Conservation (phyloP, 2,113 vertebrate species). For the Cavia aperea region DNA sequence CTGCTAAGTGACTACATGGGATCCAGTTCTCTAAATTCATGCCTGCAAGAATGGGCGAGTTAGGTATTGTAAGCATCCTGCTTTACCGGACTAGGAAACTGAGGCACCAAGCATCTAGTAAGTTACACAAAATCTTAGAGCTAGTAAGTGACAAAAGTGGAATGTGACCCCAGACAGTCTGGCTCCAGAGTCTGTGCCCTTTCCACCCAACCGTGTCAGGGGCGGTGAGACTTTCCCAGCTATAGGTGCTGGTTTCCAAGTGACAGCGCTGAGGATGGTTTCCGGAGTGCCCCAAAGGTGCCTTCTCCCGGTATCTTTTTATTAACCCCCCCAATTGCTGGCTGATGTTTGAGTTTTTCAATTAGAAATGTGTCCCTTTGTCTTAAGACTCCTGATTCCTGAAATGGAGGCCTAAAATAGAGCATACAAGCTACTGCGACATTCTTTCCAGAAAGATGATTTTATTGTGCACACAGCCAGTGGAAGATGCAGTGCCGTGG, state of each 20-base stretch:
- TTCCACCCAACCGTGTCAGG: not conserved
- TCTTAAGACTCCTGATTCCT: not conserved
- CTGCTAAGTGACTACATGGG: not conserved
- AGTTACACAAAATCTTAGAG: not conserved
- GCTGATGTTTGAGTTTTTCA: conserved; percentile 39
- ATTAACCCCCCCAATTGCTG: not conserved
- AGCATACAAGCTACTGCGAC: not conserved
- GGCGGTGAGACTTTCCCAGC: not conserved
- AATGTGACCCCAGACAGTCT: conserved; percentile 5
- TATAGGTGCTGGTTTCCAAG: conserved; percentile 29
- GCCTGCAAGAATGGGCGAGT: not conserved
- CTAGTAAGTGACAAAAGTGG: conserved; percentile 15
- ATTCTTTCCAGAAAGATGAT: not conserved
- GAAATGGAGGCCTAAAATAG: conserved; percentile 11
- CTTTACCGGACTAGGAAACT: conserved; percentile 32
- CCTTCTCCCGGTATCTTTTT: conserved; percentile 22
- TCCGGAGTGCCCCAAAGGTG: conserved; percentile 21
- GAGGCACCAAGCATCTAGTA: not conserved
- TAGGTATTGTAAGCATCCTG: not conserved
- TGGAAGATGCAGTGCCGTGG: not conserved
- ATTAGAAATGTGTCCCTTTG: conserved; percentile 26
- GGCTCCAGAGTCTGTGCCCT: conserved; percentile 15
- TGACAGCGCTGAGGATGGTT: not conserved
- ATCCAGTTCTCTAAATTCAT: not conserved
- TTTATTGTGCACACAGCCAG: conserved; percentile 8